Evolutionary conservation across 2,113 vertebrate genomes (phyloP).

Genomic region (Microtus ochrogaster): DNA sequence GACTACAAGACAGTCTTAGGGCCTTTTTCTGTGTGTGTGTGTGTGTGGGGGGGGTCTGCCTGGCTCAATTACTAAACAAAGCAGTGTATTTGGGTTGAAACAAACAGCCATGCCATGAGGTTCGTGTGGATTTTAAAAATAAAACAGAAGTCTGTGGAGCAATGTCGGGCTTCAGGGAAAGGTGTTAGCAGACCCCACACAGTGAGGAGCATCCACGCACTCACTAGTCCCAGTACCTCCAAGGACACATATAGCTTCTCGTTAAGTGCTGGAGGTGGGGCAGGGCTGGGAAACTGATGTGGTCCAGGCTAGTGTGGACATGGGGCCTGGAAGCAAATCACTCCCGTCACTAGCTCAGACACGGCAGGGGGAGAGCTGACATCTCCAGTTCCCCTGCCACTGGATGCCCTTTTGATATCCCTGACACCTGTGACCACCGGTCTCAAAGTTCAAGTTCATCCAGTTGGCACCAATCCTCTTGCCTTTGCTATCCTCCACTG

Average conservation of each 20-base stretch:
- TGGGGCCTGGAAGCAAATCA: neutral
- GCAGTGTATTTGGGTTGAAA: slow-evolving; percentile 37
- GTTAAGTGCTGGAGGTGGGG: neutral
- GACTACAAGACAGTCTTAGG: neutral
- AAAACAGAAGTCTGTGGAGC: neutral
- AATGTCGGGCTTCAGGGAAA: neutral
- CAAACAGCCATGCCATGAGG: neutral
- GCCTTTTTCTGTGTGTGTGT: neutral
- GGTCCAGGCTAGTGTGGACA: neutral
- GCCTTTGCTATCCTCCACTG: neutral
- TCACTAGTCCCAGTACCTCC: neutral
- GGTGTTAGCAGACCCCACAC: neutral
- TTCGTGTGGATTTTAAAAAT: slow-evolving; percentile 27
- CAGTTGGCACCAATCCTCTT: neutral
- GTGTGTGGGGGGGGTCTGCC: neutral
- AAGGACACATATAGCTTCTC: neutral
- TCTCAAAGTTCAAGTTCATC: neutral
- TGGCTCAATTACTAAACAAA: slow-evolving; percentile 34
- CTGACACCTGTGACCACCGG: neutral
- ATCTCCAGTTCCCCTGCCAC: neutral
- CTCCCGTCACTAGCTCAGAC: neutral
- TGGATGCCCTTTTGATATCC: neutral
- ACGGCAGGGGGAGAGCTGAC: neutral
- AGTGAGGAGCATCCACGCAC: neutral
- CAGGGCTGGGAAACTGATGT: neutral